These are phyloP conservation scores for Hippopotamus amphibius DNA, from an alignment of 2,113 vertebrate genomes.

Conservation along the genomic window DNA sequence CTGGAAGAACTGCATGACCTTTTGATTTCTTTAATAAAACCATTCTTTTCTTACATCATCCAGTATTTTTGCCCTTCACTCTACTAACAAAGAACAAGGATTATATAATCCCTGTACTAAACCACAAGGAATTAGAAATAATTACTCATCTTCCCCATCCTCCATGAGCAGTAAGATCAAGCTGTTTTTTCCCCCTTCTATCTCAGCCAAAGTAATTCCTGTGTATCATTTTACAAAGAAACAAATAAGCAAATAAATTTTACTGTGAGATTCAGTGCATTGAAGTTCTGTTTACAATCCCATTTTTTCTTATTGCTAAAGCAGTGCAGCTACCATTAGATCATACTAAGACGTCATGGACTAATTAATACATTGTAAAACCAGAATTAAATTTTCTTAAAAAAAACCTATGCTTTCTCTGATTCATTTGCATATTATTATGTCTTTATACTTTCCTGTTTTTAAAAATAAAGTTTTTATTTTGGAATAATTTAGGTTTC, in stretches of 20 bases:
- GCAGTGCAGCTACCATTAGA: background rate
- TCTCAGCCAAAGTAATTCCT: background rate
- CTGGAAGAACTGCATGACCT: background rate
- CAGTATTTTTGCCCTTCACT: background rate
- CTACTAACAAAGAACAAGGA: background rate
- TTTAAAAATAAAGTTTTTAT: constrained; percentile 12
- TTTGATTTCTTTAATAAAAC: background rate
- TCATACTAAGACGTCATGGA: background rate
- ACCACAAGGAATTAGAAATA: background rate
- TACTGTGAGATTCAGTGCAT: background rate
- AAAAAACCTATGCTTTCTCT: background rate
- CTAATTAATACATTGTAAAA: background rate
- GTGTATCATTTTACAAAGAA: background rate
- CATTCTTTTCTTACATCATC: background rate
- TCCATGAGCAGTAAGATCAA: background rate
- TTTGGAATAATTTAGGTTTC: background rate
- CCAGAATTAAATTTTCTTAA: background rate
- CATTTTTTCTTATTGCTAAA: background rate
- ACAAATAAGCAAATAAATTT: constrained; percentile 8
- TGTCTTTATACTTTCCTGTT: background rate
- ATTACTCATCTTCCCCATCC: background rate
- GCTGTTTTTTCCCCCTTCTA: background rate
- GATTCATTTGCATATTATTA: background rate
- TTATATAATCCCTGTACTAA: background rate
- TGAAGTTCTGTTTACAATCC: background rate